phyloP scores from a whole-genome alignment of 2,797 vertebrate genomes.

The Anguilla anguilla region DNA sequence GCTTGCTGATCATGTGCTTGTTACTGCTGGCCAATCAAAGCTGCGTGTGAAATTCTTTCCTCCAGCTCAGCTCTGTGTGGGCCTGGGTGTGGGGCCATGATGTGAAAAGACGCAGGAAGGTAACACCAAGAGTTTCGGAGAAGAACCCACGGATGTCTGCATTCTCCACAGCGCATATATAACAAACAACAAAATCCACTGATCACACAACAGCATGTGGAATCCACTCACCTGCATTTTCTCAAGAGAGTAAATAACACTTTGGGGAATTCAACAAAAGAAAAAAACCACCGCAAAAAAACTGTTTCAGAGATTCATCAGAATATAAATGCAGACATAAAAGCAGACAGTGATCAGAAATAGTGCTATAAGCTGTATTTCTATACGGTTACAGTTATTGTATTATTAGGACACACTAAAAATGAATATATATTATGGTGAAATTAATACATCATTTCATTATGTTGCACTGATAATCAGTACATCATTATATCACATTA shows the following conservation, averaged over 20 bases:
- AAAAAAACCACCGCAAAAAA: background rate
- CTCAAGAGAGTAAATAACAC: background rate
- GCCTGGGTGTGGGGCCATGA: too few species aligned
- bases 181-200: background rate
- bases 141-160: too few species aligned
- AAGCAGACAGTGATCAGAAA: background rate
- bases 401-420: background rate
- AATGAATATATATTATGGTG: background rate
- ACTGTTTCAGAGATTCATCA: background rate
- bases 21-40: too few species aligned
- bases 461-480: background rate
- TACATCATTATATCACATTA: slow-evolving; percentile 9
- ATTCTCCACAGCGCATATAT: too few species aligned
- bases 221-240: background rate
- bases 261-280: background rate
- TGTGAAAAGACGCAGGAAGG: too few species aligned
- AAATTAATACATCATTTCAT: slow-evolving; percentile 4
- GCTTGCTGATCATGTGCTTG: too few species aligned
- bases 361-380: background rate
- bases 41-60: too few species aligned
- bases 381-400: background rate
- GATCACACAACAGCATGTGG: background rate
- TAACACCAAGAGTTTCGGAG: too few species aligned
- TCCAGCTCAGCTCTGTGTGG: too few species aligned
- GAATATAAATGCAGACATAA: background rate